phyloP scores from a whole-genome alignment of 2,113 vertebrate species.

The Silurus glanis region DNA sequence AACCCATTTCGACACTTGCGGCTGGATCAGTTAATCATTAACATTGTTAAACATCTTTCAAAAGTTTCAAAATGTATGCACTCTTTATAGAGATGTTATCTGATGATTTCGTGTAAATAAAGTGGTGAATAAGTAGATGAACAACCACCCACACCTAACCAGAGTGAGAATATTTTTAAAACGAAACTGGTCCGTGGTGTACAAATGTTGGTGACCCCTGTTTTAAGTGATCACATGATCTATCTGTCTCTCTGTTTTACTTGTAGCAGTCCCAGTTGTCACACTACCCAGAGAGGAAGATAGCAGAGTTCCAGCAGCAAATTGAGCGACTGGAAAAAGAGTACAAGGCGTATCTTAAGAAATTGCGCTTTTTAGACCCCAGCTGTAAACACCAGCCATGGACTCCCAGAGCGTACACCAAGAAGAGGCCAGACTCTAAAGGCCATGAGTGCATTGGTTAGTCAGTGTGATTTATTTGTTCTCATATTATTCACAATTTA shows the following conservation, averaged over 20 bases:
- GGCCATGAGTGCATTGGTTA: slow-evolving; percentile 39
- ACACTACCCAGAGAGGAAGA: slow-evolving; percentile 81
- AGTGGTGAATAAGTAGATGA: no score
- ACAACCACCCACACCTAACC: no score
- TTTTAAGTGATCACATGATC: neutral
- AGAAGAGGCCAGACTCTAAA: slow-evolving; percentile 60
- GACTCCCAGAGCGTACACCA: slow-evolving; percentile 75
- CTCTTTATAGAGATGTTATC: no score
- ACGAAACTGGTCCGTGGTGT: no score
- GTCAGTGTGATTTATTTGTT: slow-evolving; percentile 24
- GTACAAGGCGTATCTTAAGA: slow-evolving; percentile 71
- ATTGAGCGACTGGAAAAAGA: slow-evolving; percentile 73
- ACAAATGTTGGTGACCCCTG: no score
- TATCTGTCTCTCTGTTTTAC: neutral
- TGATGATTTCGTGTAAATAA: no score
- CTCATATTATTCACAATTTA: neutral
- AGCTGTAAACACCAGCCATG: slow-evolving; percentile 74
- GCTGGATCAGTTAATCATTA: no score
- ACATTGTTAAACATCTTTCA: no score
- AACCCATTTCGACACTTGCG: no score
- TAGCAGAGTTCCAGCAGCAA: slow-evolving; percentile 72
- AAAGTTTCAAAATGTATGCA: no score
- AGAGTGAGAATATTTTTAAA: no score
- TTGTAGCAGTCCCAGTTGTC: slow-evolving; percentile 76
- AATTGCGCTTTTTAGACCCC: slow-evolving; percentile 72